Base-by-base conservation (phyloP, 2,888 invertebrate genomes). In the Petrolisthes cinctipes region DNA sequence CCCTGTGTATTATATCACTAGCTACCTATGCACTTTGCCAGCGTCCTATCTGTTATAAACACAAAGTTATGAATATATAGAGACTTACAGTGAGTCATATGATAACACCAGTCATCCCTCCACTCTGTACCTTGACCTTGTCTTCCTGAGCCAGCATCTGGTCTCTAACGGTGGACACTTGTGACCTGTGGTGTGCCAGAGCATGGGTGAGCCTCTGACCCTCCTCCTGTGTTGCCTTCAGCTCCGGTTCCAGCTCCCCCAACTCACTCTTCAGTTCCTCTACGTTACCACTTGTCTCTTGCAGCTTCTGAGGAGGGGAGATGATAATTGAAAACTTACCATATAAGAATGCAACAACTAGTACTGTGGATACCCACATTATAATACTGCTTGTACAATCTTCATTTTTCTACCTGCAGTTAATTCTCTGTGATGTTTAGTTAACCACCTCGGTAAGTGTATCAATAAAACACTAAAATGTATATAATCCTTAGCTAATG, bases 201-300 rank as follows among this genome's bases (percentile, higher is more conserved):
- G 81, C 88, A 14, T 87, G 75, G 4, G 90, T 90, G n/a, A 89
- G 78, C 9, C 84, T 84, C 51, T 83, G 80, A 51, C 85, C 86
- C 75, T 85, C 84, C 61, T 90, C 90, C 79, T 89, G 87, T 4
- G 90, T 89, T 17, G 81, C 82, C 71, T 90, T 90, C 76, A 90
- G 86, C 54, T 89, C 90, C 4, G 90, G 90, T 66, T 90, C 90
- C 54, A 90, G 75, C 78, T 83, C 86, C 1, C 82, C 20, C 68
- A 90, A 73, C 61, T 89, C 90, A 37, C 54, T 76, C 71, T 87
- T 87, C 68, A 90, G 82, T 14, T 90, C 90, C 17, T 90, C 90
- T 4, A 89, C 88, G 79, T 85, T 90, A 37, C 81, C 89, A 61
- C 86, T 88, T 2, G 90, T 89, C 61, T 89, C 88, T 66, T 86